A percentile compares a stretch with the other conserved stretches of the same genome.
Evolutionary conservation across 2,797 vertebrate species (phyloP).

Genomic region (Miichthys miiuy): DNA sequence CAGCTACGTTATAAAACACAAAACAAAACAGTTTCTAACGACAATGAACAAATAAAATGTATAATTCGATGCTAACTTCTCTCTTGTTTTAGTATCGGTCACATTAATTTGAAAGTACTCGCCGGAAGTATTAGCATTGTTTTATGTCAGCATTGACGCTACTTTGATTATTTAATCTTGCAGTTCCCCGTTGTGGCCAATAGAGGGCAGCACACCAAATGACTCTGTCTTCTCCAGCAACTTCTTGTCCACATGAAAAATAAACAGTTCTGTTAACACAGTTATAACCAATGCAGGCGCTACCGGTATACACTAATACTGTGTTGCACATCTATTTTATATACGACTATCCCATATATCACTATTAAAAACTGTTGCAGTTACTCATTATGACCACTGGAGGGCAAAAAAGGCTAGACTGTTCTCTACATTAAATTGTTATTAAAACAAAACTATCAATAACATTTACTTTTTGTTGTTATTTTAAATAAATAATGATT

Average conservation of each 20-base stretch:
- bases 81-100: too few species aligned
- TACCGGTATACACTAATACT: neutral
- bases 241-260: neutral
- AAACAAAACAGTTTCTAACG: too few species aligned
- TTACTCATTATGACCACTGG: constrained; percentile 4
- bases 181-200: neutral
- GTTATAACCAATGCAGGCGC: neutral
- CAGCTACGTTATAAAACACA: too few species aligned
- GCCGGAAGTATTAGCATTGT: neutral
- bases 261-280: neutral
- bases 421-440: neutral
- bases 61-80: neutral
- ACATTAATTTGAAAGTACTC: neutral
- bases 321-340: neutral
- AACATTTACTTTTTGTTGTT: neutral
- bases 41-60: too few species aligned
- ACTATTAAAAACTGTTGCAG: neutral
- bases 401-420: neutral
- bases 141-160: neutral
- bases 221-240: neutral
- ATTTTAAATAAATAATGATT: neutral
- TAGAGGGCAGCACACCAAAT: neutral
- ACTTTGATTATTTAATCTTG: neutral
- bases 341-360: neutral
- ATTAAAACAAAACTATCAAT: neutral